phyloP scores from a whole-genome alignment of 2,797 vertebrate species.

The Chromis chromis region DNA sequence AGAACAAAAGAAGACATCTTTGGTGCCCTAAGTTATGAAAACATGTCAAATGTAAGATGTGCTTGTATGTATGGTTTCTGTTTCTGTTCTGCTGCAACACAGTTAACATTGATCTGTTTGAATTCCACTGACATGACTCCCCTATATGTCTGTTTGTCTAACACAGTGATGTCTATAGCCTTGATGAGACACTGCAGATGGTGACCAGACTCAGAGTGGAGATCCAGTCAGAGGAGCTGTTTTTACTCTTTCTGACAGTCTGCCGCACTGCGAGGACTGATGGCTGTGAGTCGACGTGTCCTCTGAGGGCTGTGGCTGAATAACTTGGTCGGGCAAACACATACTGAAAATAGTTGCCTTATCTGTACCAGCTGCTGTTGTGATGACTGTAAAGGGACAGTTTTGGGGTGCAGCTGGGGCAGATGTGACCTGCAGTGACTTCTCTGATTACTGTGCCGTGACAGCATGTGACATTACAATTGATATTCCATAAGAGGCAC shows the following conservation, averaged over 20 bases:
- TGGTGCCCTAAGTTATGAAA: not conserved
- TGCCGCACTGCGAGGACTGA: not conserved
- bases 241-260: not conserved
- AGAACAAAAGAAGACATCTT: not conserved
- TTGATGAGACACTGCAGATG: slow-evolving; percentile 21
- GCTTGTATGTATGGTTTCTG: not conserved
- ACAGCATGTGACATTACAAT: not conserved
- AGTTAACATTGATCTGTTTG: not conserved
- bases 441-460: not conserved
- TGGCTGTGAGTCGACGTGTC: not conserved
- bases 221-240: slow-evolving; percentile 1
- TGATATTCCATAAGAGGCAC: not conserved
- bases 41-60: not conserved
- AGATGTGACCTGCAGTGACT: not conserved
- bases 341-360: slow-evolving; percentile 5
- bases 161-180: not conserved
- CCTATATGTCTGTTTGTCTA: not conserved
- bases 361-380: slow-evolving; percentile 41
- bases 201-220: not conserved
- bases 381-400: slow-evolving; percentile 7
- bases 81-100: not conserved
- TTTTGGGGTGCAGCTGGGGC: not conserved
- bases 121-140: slow-evolving; percentile 1
- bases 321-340: not conserved
- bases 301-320: slow-evolving; percentile 1